A percentile compares a stretch with the other conserved stretches of the same genome.
These are phyloP conservation scores for Anagrus nilaparvatae DNA, from an alignment of 1,140 invertebrate species.

Conservation along the genomic window DNA sequence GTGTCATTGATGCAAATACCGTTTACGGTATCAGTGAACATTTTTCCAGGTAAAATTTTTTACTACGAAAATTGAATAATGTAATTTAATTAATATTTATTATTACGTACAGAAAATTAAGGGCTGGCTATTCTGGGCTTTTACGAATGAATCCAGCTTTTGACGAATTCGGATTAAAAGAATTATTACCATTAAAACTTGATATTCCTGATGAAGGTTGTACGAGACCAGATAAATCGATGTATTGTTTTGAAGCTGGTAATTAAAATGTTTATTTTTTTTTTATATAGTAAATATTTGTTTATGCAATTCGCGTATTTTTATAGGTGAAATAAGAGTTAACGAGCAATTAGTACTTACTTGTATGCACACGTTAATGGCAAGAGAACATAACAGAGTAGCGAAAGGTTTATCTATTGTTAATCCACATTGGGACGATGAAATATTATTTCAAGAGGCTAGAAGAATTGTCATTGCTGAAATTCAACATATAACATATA, in stretches of 20 bases:
- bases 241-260: slow-evolving; percentile 89
- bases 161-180: slow-evolving; percentile 75
- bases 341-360: slow-evolving; percentile 86
- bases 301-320: slow-evolving; percentile 6
- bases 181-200: slow-evolving; percentile 78
- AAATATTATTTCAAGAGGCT: slow-evolving; percentile 86
- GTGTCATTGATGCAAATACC: slow-evolving; percentile 73
- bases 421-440: slow-evolving; percentile 93
- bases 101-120: slow-evolving; percentile 60
- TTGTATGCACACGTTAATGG: slow-evolving; percentile 85
- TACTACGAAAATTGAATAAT: background rate
- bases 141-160: slow-evolving; percentile 84
- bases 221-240: slow-evolving; percentile 72
- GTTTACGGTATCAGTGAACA: slow-evolving; percentile 73
- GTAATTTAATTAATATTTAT: background rate
- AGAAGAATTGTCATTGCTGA: slow-evolving; percentile 80
- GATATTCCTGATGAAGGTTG: slow-evolving; percentile 89
- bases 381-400: slow-evolving; percentile 77
- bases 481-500: slow-evolving; percentile 89
- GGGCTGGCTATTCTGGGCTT: slow-evolving; percentile 66
- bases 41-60: slow-evolving; percentile 50
- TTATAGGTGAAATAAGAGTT: slow-evolving; percentile 79
- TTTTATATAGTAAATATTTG: background rate
- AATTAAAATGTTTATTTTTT: slow-evolving; percentile 20
- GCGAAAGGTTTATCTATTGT: slow-evolving; percentile 64